Percentiles rank a stretch among this genome's conserved stretches.
phyloP scores from a whole-genome alignment of 92 coral and sea anemone species.

The Porites rus region DNA sequence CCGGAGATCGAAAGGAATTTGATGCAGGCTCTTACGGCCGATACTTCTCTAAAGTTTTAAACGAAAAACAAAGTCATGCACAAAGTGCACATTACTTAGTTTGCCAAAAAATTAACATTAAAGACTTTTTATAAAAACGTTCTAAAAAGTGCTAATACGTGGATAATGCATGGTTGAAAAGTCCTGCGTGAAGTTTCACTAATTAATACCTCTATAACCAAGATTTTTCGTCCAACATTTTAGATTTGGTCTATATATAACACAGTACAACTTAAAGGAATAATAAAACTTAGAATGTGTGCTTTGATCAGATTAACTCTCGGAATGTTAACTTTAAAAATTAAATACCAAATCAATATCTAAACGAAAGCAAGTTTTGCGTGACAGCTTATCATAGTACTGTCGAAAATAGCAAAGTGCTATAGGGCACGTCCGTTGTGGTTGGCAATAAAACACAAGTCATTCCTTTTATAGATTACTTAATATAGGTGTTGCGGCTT shows the following conservation, averaged over 20 bases:
- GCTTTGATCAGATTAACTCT: background rate
- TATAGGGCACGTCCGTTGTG: background rate
- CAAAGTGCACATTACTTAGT: background rate
- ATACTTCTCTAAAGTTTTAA: background rate
- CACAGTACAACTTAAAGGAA: background rate
- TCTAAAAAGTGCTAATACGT: background rate
- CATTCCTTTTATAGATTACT: background rate
- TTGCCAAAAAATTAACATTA: background rate
- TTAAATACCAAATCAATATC: slow-evolving; percentile 13
- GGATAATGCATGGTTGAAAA: no score
- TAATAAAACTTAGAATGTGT: background rate
- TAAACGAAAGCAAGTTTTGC: background rate
- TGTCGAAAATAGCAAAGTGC: background rate
- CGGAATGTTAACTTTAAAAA: background rate
- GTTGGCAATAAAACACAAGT: background rate
- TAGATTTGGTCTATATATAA: background rate
- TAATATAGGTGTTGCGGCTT: background rate
- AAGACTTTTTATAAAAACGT: background rate
- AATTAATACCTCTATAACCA: background rate
- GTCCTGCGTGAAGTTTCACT: no score
- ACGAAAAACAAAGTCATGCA: background rate
- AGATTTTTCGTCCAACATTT: background rate
- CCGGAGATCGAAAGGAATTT: background rate
- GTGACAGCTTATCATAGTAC: background rate
- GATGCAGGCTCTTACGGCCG: background rate